Percentiles rank a stretch among this genome's conserved stretches.
Evolutionary conservation across 2,888 invertebrate genomes (phyloP).

Genomic region (Augochlorella aurata): DNA sequence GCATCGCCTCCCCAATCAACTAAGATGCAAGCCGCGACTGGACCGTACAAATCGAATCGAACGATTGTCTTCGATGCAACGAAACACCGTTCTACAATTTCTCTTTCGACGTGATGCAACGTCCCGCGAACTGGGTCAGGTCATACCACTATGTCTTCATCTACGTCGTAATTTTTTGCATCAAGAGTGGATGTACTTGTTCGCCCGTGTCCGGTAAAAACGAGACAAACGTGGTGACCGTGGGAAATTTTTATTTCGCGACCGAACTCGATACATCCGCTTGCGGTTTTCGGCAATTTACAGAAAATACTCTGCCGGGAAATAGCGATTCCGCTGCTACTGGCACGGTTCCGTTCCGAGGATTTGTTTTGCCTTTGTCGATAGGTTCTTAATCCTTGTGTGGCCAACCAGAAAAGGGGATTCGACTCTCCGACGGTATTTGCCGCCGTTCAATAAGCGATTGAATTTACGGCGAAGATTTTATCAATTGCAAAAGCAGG

Average conservation of each 20-base stretch:
- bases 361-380: slow-evolving; percentile 2
- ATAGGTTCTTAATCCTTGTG: slow-evolving; percentile 2
- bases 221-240: not conserved
- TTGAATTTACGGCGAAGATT: not conserved
- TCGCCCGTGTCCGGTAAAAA: not conserved
- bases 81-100: too few species aligned
- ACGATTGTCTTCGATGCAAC: too few species aligned
- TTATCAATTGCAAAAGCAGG: not conserved
- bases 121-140: too few species aligned
- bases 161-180: too few species aligned
- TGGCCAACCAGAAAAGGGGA: not conserved
- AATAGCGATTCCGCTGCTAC: not conserved
- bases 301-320: slow-evolving; percentile 5
- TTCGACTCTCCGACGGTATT: not conserved
- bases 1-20: too few species aligned
- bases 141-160: too few species aligned
- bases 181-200: too few species aligned
- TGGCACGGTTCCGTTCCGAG: not conserved
- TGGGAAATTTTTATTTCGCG: slow-evolving; percentile 2
- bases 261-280: not conserved
- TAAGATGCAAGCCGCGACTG: too few species aligned
- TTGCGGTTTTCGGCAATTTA: slow-evolving; percentile 7
- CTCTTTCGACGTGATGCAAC: too few species aligned
- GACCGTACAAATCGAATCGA: too few species aligned
- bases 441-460: not conserved